These are phyloP conservation scores for Eledona agricola DNA, from an alignment of 2,888 invertebrate species.

Conservation along the genomic window DNA sequence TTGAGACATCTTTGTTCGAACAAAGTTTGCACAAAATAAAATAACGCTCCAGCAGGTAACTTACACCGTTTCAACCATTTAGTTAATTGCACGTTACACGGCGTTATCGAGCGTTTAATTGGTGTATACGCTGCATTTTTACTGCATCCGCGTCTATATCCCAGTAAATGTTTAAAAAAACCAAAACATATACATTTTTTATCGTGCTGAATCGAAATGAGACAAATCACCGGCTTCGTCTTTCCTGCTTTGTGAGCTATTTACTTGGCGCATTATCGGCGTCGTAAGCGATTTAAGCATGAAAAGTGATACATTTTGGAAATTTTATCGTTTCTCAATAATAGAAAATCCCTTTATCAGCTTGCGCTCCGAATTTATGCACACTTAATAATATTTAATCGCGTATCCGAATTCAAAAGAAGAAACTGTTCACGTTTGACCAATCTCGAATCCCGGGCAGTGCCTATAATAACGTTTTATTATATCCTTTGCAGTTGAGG, in stretches of 20 bases:
- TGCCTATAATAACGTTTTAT: constrained; percentile 46
- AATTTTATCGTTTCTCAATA: constrained; percentile 30
- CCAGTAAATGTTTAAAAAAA: too few relatives aligned
- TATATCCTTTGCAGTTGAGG: constrained; percentile 44
- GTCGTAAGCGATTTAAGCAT: neutral
- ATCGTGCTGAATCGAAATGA: too few relatives aligned
- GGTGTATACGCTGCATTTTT: too few relatives aligned
- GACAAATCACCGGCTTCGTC: too few relatives aligned
- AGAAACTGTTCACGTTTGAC: constrained; percentile 39
- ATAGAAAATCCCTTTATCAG: constrained; percentile 28
- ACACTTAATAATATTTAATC: constrained; percentile 38
- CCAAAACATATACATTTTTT: too few relatives aligned
- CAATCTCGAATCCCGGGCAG: constrained; percentile 41
- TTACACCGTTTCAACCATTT: too few relatives aligned
- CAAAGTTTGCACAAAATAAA: too few relatives aligned
- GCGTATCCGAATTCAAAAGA: constrained; percentile 32
- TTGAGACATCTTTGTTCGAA: constrained; percentile 4
- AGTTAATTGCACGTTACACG: too few relatives aligned
- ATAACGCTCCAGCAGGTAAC: too few relatives aligned
- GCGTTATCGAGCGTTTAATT: too few relatives aligned
- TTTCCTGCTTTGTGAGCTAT: too few relatives aligned
- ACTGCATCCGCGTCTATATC: too few relatives aligned
- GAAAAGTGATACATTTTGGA: neutral
- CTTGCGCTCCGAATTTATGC: constrained; percentile 20
- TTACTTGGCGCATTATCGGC: neutral